Percentiles rank a stretch among this genome's conserved stretches.
phyloP scores from a whole-genome alignment of 2,888 invertebrate species.

The Mythimna vitellina region DNA sequence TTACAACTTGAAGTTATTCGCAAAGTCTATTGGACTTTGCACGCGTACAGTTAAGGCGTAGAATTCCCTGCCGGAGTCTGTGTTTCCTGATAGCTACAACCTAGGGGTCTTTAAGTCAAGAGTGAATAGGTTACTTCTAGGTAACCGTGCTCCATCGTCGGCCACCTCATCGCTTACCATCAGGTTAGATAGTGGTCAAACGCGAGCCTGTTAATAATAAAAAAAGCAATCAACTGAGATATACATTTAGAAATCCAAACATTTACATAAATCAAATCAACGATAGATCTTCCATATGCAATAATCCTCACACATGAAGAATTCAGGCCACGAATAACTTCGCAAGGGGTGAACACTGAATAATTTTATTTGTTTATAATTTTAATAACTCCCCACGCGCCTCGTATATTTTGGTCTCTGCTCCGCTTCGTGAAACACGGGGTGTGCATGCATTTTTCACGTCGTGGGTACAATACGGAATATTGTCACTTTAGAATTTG shows the following conservation, averaged over 20 bases:
- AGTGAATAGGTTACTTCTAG: too few relatives aligned
- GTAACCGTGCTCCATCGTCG: too few relatives aligned
- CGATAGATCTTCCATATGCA: constrained; percentile 49
- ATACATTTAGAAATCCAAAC: not conserved
- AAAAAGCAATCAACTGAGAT: not conserved
- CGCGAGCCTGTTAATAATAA: too few relatives aligned
- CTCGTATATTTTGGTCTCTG: constrained; percentile 71
- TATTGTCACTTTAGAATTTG: constrained; percentile 89
- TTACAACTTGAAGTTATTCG: too few relatives aligned
- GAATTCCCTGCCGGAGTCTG: too few relatives aligned
- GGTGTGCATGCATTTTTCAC: constrained; percentile 88
- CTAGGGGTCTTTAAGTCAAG: too few relatives aligned
- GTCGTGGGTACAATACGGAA: constrained; percentile 82
- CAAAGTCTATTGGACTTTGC: too few relatives aligned
- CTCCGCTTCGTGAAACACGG: constrained; percentile 58
- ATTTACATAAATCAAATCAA: constrained; percentile 24
- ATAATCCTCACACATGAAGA: constrained; percentile 72
- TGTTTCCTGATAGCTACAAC: too few relatives aligned
- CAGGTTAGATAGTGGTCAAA: too few relatives aligned
- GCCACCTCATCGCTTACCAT: too few relatives aligned
- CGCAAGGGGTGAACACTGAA: constrained; percentile 81
- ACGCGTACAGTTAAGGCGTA: too few relatives aligned
- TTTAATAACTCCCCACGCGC: constrained; percentile 87
- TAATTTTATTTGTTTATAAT: constrained; percentile 90
- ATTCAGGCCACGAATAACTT: constrained; percentile 78